A percentile compares a stretch with the other conserved stretches of the same genome.
Evolutionary conservation across 2,113 vertebrate species (phyloP).

Genomic region (Engraulis encrasicolus): DNA sequence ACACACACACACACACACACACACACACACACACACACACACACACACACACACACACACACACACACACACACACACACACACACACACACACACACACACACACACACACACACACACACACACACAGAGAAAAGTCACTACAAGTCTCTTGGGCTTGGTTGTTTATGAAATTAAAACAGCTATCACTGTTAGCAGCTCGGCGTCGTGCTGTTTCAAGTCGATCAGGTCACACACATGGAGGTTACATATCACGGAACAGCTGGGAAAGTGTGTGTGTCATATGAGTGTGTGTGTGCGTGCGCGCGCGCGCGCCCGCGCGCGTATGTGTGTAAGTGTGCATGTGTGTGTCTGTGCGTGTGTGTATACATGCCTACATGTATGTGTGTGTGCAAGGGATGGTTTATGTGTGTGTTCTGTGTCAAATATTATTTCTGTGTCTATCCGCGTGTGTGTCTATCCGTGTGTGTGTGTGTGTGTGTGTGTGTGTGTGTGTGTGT

Average conservation of each 20-base stretch:
- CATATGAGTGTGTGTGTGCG: background rate
- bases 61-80: background rate
- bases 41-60: background rate
- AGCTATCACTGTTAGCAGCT: background rate
- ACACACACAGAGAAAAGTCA: too few species aligned
- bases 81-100: background rate
- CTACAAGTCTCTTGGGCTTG: too few species aligned
- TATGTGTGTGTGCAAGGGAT: background rate
- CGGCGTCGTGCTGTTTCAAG: background rate
- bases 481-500: background rate
- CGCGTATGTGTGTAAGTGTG: background rate
- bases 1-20: background rate
- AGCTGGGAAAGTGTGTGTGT: background rate
- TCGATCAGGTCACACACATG: background rate
- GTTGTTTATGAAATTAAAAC: too few species aligned
- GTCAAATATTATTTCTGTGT: background rate
- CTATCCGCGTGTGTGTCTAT: background rate
- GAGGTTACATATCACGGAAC: background rate
- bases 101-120: conserved; percentile 13
- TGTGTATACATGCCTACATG: background rate
- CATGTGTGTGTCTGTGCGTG: background rate
- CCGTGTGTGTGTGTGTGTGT: background rate
- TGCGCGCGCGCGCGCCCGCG: background rate
- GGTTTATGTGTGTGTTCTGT: too few species aligned
- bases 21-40: background rate